Evolutionary conservation across 92 coral and sea anemone genomes (phyloP), one percentile per base, ranked within the genome.

Genomic region (Actinostola sp.): DNA sequence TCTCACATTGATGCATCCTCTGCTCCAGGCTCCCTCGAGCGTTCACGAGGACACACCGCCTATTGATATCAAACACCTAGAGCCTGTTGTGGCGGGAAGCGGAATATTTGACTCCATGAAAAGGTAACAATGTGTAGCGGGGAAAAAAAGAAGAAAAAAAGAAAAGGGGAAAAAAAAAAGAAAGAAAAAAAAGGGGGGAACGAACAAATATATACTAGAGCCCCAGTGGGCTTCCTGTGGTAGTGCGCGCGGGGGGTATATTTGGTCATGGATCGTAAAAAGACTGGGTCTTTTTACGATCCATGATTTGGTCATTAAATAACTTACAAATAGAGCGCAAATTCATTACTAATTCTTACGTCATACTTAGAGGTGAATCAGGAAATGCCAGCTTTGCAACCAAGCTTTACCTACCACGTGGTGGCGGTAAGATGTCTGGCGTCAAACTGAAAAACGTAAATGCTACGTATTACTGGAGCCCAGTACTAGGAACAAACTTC

Each of bases 391-490:
- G 73, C 1, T 69, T 75, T 31, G 63, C 83, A 20, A 71, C 82
- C 32, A 87, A 87, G 73, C 78, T 90, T 27, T 88, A 70, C 68
- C 53, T 88, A 17, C 72, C 88, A 15, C 64, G 88, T 42, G 83
- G 83, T 0, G 81, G 70, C 42, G 42, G 42, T 6, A 46, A 35
- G 13, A 49, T 39, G 42, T 67, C 86, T 30, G 90, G 90, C 24
- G 77, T 81, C 11, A 35, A 35, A 39, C 63, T 73, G n/a, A 11
- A 28, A 24, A 19, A n/a, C n/a, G 65, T 70, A 31, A 67, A 80
- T 43, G 42, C 83, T 17, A 81, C 87, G 19, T 82, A 81, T 34
- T 63, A 54, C 58, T 86, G 90, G 90, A 52, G 68, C 0, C 72
- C 61, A 44, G 34, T 86, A 7, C 49, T 20, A 3, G 87, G 71